Conservation (phyloP, 92 coral and sea anemone genomes). For the Meandrina meandrites region DNA sequence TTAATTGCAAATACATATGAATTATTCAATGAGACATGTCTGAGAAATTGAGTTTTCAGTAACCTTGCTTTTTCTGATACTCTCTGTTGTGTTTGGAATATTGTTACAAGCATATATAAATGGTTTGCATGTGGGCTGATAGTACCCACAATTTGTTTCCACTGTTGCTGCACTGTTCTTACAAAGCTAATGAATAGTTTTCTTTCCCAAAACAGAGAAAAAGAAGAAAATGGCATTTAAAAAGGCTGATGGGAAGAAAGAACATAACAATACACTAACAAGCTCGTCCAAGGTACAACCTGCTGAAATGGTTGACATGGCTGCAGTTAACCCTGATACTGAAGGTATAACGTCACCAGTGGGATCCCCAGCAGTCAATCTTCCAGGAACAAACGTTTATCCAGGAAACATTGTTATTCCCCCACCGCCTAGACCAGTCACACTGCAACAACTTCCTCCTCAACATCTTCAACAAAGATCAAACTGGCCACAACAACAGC, state of each 20-base stretch:
- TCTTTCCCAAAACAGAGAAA: conserved; percentile 45
- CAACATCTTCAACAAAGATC: conserved; percentile 50
- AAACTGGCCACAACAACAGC: conserved; percentile 70
- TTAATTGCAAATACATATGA: no score
- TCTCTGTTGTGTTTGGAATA: no score
- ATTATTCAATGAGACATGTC: no score
- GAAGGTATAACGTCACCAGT: conserved; percentile 62
- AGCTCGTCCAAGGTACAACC: conserved; percentile 58
- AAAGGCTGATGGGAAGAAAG: conserved; percentile 67
- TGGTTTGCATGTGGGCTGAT: no score
- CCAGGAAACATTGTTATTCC: conserved; percentile 38
- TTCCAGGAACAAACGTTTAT: conserved; percentile 14
- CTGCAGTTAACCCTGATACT: conserved; percentile 80
- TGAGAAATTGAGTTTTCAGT: no score
- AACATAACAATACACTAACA: conserved; percentile 53
- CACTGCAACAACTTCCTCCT: conserved; percentile 44
- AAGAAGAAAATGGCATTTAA: conserved; percentile 66
- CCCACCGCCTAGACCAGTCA: conserved; percentile 36
- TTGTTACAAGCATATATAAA: no score
- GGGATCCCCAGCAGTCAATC: conserved; percentile 34
- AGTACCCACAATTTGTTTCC: no score
- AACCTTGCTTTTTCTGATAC: no score
- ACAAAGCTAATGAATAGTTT: not conserved
- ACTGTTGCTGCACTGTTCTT: no score
- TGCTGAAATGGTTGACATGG: conserved; percentile 61